Base-by-base conservation (phyloP, 2,888 invertebrate species). In the Polyommatus icarus region DNA sequence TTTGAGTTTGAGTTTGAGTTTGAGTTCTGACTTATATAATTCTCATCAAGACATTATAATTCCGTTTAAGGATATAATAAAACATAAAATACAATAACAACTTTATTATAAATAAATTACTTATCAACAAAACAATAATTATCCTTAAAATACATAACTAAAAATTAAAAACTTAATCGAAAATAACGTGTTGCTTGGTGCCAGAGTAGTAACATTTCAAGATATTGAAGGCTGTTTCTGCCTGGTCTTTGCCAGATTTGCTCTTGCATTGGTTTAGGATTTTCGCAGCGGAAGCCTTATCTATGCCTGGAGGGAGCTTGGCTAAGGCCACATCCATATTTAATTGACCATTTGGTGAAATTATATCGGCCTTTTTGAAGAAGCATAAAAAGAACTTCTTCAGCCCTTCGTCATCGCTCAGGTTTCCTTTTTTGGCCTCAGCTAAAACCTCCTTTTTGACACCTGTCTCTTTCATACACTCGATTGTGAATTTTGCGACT, bases 321-420 rank as follows among this genome's bases (percentile, higher is more conserved):
- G 89, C 81, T 12, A 92, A 80, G 1, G 94, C 89, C 0, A 85
- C 87, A 5, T 93, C 94, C 0, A 90, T 87, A 36, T 94, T 93
- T 18, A 95, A 80, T 76, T 93, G 90, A 0, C 90, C 93, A 72
- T 91, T 89, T 0, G 81, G 71, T 20, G 84, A 83, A 0, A 92
- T 75, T 2, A 94, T 87, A 2, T 89, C 90, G 1, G 91, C 85
- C 79, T 92, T 94, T 79, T 92, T 85, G 84, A 94, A 91, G 86
- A 95, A 90, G 82, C 95, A 95, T 0, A 91, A 84, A 0, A 89
- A 85, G 80, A 94, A 94, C 72, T 92, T 91, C 81, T 94, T 94
- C 0, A 95, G 80, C 0, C 82, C 85, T 10, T 92, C 90, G 73
- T 94, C 93, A 0, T 94, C 91, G 79, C 81, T 80, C 10, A 92